A percentile compares a stretch with the other conserved stretches of the same genome.
These are phyloP conservation scores for Pipistrellus pygmaeus DNA, from an alignment of 2,797 vertebrate genomes.

Conservation along the genomic window DNA sequence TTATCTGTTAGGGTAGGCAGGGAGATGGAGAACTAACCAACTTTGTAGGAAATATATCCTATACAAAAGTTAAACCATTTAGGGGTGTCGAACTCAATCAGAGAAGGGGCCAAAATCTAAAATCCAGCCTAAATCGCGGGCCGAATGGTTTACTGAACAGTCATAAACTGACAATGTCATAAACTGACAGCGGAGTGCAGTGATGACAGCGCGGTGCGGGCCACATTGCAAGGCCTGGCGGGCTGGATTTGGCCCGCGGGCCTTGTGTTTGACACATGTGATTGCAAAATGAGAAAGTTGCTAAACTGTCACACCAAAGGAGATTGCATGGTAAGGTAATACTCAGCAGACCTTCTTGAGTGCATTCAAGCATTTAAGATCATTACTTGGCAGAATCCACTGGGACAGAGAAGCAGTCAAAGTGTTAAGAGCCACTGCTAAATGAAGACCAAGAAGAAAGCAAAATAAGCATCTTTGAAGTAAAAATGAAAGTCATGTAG, in stretches of 20 bases:
- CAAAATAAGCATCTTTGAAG: conserved; percentile 56
- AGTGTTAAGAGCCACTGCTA: conserved; percentile 61
- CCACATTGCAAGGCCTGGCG: too few relatives aligned
- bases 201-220: too few relatives aligned
- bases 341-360: conserved; percentile 66
- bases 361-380: conserved; percentile 62
- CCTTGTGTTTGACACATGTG: too few relatives aligned
- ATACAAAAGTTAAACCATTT: conserved; percentile 56
- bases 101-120: too few relatives aligned
- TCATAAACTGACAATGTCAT: too few relatives aligned
- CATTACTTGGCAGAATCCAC: conserved; percentile 70
- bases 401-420: conserved; percentile 59
- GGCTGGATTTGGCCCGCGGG: too few relatives aligned
- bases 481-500: conserved; percentile 56
- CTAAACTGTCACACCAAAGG: conserved; percentile 39
- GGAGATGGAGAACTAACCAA: background rate
- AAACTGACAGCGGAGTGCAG: too few relatives aligned
- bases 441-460: conserved; percentile 47
- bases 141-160: too few relatives aligned
- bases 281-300: conserved; percentile 62
- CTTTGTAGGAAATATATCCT: conserved; percentile 41
- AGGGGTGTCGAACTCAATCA: too few relatives aligned
- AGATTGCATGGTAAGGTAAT: conserved; percentile 47
- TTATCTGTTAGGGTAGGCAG: background rate
- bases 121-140: too few relatives aligned